phyloP scores from a whole-genome alignment of 2,113 vertebrate species.

The Takifugu bimaculatus region DNA sequence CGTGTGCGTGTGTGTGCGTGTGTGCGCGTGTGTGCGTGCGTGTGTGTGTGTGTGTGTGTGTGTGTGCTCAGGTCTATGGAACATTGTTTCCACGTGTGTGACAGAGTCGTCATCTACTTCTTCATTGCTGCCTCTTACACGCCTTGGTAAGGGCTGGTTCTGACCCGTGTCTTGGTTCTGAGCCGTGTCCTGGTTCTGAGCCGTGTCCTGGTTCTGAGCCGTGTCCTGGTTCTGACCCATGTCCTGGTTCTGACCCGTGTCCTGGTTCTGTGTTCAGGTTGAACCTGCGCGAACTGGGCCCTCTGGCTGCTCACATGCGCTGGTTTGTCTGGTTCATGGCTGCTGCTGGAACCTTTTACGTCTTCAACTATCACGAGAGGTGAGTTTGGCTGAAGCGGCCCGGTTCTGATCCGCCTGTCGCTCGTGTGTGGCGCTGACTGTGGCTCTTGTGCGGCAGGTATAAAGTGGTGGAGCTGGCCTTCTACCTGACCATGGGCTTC shows the following conservation, averaged over 20 bases:
- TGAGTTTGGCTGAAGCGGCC: conserved; percentile 61
- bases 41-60: no score
- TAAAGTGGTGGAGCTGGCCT: conserved; percentile 93
- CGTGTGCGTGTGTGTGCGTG: no score
- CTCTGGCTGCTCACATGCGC: conserved; percentile 92
- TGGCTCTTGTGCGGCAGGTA: conserved; percentile 76
- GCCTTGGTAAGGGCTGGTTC: conserved; percentile 89
- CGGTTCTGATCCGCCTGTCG: neutral
- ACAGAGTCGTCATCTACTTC: conserved; percentile 96
- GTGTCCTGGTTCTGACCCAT: no score
- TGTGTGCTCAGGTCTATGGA: conserved; percentile 81
- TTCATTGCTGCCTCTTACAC: conserved; percentile 98
- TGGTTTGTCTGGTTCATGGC: conserved; percentile 99
- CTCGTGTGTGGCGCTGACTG: neutral
- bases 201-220: neutral
- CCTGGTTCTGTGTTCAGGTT: conserved; percentile 74
- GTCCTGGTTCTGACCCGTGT: neutral
- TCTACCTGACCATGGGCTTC: conserved; percentile 97
- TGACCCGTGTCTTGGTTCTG: no score
- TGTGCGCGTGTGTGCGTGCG: no score
- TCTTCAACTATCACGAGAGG: conserved; percentile 98
- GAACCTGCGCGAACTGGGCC: conserved; percentile 95
- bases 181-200: neutral
- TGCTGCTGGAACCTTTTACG: conserved; percentile 91
- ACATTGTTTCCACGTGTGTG: conserved; percentile 98